Evolutionary conservation across 2,113 vertebrate genomes (phyloP).

Genomic region (Pholis gunnellus): DNA sequence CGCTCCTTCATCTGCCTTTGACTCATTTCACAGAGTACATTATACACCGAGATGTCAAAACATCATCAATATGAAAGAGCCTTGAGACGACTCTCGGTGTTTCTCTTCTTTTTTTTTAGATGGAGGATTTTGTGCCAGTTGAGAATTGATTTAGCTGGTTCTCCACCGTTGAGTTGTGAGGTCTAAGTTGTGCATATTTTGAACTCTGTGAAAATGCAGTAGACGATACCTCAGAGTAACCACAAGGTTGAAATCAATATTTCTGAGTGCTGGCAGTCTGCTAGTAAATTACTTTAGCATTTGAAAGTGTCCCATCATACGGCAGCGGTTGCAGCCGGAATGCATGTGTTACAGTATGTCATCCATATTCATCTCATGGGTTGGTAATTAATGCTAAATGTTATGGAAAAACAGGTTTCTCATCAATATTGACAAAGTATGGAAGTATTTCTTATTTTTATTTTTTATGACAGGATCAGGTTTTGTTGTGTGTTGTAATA

Average conservation of each 20-base stretch:
- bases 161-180: slow-evolving; percentile 2
- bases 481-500: no score
- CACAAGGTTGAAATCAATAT: neutral
- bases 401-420: no score
- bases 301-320: neutral
- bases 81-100: slow-evolving; percentile 39
- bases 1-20: slow-evolving; percentile 46
- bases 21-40: slow-evolving; percentile 45
- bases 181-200: slow-evolving; percentile 2
- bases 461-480: no score
- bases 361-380: no score
- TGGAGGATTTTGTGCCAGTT: slow-evolving; percentile 33
- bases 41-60: slow-evolving; percentile 62
- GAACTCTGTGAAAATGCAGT: slow-evolving; percentile 1
- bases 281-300: neutral
- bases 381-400: no score
- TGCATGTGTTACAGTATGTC: no score
- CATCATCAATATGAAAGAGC: slow-evolving; percentile 64
- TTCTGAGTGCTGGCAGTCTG: neutral
- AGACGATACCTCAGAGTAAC: neutral
- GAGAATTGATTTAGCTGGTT: slow-evolving; percentile 55
- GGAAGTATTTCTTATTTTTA: no score
- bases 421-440: no score
- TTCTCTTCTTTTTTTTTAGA: slow-evolving; percentile 33
- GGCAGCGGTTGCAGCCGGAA: no score